Evolutionary conservation across 2,888 invertebrate genomes (phyloP), one percentile per base, ranked within the genome.

Genomic region (Pyrrhia umbra): DNA sequence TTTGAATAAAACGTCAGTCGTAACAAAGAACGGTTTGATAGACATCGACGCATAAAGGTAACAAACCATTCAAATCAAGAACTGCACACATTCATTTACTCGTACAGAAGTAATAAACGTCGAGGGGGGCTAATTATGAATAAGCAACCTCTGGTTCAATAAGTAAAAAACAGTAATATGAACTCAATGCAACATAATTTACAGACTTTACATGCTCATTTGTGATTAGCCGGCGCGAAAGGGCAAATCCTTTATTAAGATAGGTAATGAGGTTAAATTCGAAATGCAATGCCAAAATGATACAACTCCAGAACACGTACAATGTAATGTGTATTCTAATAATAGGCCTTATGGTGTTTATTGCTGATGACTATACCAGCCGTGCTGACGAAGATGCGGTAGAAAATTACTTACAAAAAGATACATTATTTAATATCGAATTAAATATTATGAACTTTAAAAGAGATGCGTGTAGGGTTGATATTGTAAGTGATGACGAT

Each of bases 231-330:
- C 89, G 95, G 95, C 93, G 95, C 94, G 95, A 95, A 95, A 95
- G 94, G 95, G 94, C 93, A 95, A 95, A 93, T 94, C 93, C 93
- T 92, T 92, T 93, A 94, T 94, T 95, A 95, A 95, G 95, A 95
- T 95, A 94, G 95, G 94, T 94, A 95, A 95, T 95, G 95, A 94
- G 95, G 94, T 95, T 94, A 95, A 95, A 93, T 91, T 88, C 86
- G 68, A 74, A 76, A 64, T 68, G 60, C 74, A 88, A 76, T 82
- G 84, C 78, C 57, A 80, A 85, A 93, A 90, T 69, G 88, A 51
- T 78, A 72, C 69, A 92, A 86, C 83, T 88, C 69, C 67, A 69
- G 51, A 49, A 51, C 42, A 51, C 50, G 46, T 56, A 45, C 89
- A 91, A 81, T 64, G 88, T 75, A 93, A 90, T 85, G 83, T 88